Evolutionary conservation across 2,888 invertebrate genomes (phyloP).

Genomic region (Prosapia bicincta): DNA sequence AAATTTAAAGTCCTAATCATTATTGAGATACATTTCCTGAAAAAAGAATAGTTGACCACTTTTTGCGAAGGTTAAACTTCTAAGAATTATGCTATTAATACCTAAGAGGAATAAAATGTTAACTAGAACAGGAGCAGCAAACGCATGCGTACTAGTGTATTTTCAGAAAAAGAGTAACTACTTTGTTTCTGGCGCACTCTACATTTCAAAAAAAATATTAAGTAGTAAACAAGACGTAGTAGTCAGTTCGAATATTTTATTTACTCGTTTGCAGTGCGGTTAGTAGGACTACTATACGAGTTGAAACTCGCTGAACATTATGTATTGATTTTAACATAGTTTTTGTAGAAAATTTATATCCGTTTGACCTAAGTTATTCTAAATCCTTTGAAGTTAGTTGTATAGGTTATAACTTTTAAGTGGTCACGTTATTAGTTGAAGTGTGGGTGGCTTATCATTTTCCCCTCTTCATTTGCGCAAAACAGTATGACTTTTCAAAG

Average conservation of each 20-base stretch:
- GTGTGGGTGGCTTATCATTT: not conserved
- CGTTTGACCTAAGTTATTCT: not conserved
- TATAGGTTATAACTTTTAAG: not conserved
- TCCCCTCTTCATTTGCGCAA: not conserved
- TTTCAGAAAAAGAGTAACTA: too few relatives aligned
- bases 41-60: too few relatives aligned
- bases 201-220: not conserved
- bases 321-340: not conserved
- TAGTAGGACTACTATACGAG: not conserved
- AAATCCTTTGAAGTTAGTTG: not conserved
- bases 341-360: not conserved
- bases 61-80: too few relatives aligned
- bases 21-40: too few relatives aligned
- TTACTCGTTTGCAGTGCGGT: not conserved
- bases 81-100: too few relatives aligned
- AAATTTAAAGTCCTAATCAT: too few relatives aligned
- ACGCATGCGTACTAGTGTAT: too few relatives aligned
- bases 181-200: conserved; percentile 2
- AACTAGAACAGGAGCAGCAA: too few relatives aligned
- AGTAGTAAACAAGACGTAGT: not conserved
- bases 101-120: too few relatives aligned
- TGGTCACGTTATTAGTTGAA: not conserved
- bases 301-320: not conserved
- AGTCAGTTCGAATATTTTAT: not conserved
- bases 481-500: conserved; percentile 5